Evolutionary conservation across 2,888 invertebrate genomes (phyloP).

Genomic region (Oasisia sp.): DNA sequence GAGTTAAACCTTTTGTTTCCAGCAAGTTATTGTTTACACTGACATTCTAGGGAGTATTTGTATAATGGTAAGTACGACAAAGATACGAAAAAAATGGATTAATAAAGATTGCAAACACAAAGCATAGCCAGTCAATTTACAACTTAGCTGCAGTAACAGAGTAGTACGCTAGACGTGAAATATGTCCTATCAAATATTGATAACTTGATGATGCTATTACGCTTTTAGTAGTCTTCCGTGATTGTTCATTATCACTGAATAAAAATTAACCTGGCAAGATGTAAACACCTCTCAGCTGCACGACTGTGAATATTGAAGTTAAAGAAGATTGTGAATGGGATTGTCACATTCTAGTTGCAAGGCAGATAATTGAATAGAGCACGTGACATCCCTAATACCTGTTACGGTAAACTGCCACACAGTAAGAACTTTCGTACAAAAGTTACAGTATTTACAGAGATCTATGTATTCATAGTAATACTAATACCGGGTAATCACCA

Average conservation of each 20-base stretch:
- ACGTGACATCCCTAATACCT: too few species aligned
- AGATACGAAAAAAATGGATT: background rate
- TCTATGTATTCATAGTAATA: background rate
- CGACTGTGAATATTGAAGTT: too few species aligned
- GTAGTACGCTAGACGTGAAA: background rate
- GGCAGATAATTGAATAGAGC: too few species aligned
- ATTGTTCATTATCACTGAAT: too few species aligned
- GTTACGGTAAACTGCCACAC: background rate
- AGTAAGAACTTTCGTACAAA: background rate
- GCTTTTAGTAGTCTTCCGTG: too few species aligned
- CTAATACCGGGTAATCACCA: too few species aligned
- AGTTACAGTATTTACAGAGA: background rate
- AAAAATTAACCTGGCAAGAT: too few species aligned
- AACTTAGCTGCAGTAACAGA: background rate
- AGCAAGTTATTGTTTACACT: background rate
- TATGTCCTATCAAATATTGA: background rate
- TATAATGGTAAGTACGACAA: background rate
- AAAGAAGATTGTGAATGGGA: too few species aligned
- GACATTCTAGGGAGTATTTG: background rate
- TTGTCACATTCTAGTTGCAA: too few species aligned
- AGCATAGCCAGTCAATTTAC: background rate
- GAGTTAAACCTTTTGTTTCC: background rate
- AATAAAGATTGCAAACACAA: too few species aligned
- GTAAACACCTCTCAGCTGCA: too few species aligned
- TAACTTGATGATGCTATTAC: too few species aligned